A percentile compares a stretch with the other conserved stretches of the same genome.
Conservation (phyloP, 1,140 invertebrate genomes). For the Calephelis virginiensis region DNA sequence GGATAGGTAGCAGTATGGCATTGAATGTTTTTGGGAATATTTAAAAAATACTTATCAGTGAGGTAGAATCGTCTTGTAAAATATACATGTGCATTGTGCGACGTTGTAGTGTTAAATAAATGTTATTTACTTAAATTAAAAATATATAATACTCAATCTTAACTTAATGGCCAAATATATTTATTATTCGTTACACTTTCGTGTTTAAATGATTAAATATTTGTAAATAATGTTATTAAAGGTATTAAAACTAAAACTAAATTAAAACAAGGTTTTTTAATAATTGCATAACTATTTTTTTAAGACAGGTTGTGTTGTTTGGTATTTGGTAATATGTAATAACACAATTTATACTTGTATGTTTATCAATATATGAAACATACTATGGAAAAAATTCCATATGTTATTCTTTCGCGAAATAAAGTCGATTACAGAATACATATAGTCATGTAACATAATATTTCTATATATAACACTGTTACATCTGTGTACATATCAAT, state of each 20-base stretch:
- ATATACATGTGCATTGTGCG: background rate
- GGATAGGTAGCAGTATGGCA: constrained; percentile 49
- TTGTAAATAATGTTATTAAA: constrained; percentile 11
- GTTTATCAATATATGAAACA: too few relatives aligned
- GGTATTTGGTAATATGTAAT: too few relatives aligned
- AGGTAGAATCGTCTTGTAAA: background rate
- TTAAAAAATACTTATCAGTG: constrained; percentile 30
- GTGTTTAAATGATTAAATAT: background rate
- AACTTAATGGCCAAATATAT: background rate
- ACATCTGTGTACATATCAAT: background rate
- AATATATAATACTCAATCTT: constrained; percentile 18
- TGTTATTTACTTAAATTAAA: background rate
- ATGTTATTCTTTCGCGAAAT: background rate
- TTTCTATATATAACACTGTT: background rate
- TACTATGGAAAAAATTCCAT: too few relatives aligned
- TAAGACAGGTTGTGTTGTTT: too few relatives aligned
- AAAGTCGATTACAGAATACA: background rate
- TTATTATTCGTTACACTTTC: background rate
- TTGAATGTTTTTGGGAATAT: constrained; percentile 47
- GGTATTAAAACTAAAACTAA: background rate
- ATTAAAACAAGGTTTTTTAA: too few relatives aligned
- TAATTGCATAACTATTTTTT: too few relatives aligned
- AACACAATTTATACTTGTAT: too few relatives aligned
- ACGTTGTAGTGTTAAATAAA: constrained; percentile 2
- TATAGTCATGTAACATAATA: background rate